Evolutionary conservation across 2,797 vertebrate genomes (phyloP).

Genomic region (Hydrocynus forskahlii): DNA sequence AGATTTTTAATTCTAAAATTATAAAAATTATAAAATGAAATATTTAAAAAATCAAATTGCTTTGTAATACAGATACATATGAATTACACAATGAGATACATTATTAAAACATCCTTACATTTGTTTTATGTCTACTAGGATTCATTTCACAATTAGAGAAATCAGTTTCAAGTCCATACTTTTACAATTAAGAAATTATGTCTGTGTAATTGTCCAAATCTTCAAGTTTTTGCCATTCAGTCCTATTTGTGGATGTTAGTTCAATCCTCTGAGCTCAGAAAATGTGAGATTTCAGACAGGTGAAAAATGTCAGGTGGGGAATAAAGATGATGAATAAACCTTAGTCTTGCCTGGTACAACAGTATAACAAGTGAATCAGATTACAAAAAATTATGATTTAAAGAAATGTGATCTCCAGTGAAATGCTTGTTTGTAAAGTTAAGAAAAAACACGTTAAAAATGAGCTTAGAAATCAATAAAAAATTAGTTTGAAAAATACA

Average conservation of each 20-base stretch:
- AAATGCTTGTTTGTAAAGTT: not conserved
- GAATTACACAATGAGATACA: conserved; percentile 43
- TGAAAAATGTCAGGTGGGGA: not conserved
- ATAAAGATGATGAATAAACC: not conserved
- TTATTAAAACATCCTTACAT: conserved; percentile 13
- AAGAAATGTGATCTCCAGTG: not conserved
- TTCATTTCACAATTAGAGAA: conserved; percentile 31
- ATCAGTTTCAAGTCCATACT: conserved; percentile 21
- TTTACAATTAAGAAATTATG: not conserved
- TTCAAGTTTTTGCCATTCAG: not conserved
- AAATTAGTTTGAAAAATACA: not conserved
- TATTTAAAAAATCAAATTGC: not conserved
- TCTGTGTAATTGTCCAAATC: not conserved
- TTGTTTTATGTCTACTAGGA: conserved; percentile 26
- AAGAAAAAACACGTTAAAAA: not conserved
- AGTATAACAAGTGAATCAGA: not conserved
- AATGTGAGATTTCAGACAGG: not conserved
- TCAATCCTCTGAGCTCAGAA: not conserved
- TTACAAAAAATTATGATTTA: not conserved
- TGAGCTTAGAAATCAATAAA: not conserved
- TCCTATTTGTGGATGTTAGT: not conserved
- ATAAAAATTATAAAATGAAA: too few species aligned
- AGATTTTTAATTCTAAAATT: too few species aligned
- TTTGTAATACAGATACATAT: conserved; percentile 13
- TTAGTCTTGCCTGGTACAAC: not conserved